Percentiles rank a stretch among this genome's conserved stretches.
phyloP scores from a whole-genome alignment of 2,797 vertebrate genomes.

The Brotula barbata region DNA sequence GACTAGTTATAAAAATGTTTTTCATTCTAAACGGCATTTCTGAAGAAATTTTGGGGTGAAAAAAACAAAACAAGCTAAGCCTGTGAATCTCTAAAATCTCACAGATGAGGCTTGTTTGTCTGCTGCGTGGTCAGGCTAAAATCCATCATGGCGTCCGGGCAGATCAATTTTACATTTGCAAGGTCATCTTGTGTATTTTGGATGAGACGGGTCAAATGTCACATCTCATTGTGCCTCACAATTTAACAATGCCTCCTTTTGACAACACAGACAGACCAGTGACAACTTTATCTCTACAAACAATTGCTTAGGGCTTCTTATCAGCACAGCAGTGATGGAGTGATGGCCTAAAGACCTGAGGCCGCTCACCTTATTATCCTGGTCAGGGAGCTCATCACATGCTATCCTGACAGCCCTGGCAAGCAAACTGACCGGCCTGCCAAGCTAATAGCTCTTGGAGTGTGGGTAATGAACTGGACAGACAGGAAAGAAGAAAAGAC shows the following conservation, averaged over 20 bases:
- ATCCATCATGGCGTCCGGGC: constrained; percentile 30
- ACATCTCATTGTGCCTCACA: too few species aligned
- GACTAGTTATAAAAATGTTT: constrained; percentile 32
- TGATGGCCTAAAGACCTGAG: constrained; percentile 28
- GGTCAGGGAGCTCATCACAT: constrained; percentile 41
- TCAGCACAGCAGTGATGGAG: constrained; percentile 31
- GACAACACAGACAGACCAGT: constrained; percentile 12
- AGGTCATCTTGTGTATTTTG: constrained; percentile 19
- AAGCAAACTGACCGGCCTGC: constrained; percentile 20
- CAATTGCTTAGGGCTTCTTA: constrained; percentile 35
- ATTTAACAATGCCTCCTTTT: constrained; percentile 37
- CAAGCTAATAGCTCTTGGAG: constrained; percentile 27
- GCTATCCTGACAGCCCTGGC: constrained; percentile 10
- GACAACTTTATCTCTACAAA: constrained; percentile 40
- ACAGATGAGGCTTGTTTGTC: constrained; percentile 24
- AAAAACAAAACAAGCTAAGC: constrained; percentile 35
- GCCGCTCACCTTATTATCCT: constrained; percentile 20
- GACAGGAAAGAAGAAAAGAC: constrained; percentile 23
- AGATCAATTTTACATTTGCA: constrained; percentile 15
- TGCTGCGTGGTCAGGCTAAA: constrained; percentile 36
- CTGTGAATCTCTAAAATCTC: constrained; percentile 26
- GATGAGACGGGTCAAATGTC: constrained; percentile 49
- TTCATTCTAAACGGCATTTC: constrained; percentile 4
- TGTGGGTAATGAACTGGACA: constrained; percentile 39
- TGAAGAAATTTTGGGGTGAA: constrained; percentile 3